Base-by-base conservation (phyloP, 2,888 invertebrate species). In the Neoitamus cyanurus region DNA sequence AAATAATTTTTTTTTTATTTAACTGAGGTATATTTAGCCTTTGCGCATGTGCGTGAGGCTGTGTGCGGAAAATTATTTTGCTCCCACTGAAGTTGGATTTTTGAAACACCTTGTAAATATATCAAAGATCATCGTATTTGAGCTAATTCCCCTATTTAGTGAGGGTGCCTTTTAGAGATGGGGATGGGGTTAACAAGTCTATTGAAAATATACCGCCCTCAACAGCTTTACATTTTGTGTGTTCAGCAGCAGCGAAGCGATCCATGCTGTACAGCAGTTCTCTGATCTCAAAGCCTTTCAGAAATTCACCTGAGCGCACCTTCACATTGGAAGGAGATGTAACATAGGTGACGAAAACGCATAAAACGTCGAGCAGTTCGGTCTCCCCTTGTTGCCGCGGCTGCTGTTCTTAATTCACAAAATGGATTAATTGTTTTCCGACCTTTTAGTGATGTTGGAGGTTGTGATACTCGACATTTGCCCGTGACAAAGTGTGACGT, bases 351-450 rank as follows among this genome's bases (percentile, higher is more conserved):
- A 20, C 34, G 15, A 37, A 34, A 36, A 25, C 36, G 73, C 20
- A 36, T 36, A 20, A 73, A 72, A 13, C 2, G 42, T n/a, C 7
- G 34, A n/a, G 2, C 9, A 15, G 7, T 1, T 2, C 20, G 7
- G 15, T 1, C 1, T 9, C 1, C 15, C 58, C 1, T 7, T 7
- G 0, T 48, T 20, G 0, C 25, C 25, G 15, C 42, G n/a, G 42
- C 15, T 25, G 25, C 6, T 58, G 58, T 58, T 25, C 48, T 48
- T 78, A 78, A 77, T 48, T 30, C 48, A 9, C 48, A 11, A 48
- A 78, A 78, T 78, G 78, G 31, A 78, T 78, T 78, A 78, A 78
- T 78, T 78, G 78, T 78, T 78, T 48, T 25, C 37, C 37, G 37
- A 75, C 36, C 46, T 75, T 30, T 46, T n/a, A 75, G 75, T 28